Evolutionary conservation across 1,140 invertebrate genomes (phyloP), one percentile per base, ranked within the genome.

Genomic region (Yoshiicerus persimilis): DNA sequence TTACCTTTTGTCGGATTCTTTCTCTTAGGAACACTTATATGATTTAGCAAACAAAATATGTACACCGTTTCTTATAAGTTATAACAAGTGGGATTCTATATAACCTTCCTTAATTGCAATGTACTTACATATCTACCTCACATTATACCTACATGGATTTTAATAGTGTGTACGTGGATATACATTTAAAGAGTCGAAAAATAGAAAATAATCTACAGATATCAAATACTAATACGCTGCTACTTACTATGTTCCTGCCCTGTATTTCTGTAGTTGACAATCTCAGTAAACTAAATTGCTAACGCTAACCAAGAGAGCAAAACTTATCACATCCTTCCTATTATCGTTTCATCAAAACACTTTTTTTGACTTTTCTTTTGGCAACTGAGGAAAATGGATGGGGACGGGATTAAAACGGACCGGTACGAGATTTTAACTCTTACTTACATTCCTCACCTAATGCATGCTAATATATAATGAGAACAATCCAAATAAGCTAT

Each of bases 301-400:
- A 56, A n/a, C n/a, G n/a, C n/a, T n/a, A n/a, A n/a, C n/a, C n/a
- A n/a, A n/a, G n/a, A 56, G 47, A n/a, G n/a, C 47, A 80, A 20
- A n/a, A 38, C 75, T 6, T 70, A 70, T 70, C 25, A 70, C 64
- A 70, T 70, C 66, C 75, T 80, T 13, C 75, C 27, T 30, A 30
- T 38, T 80, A 80, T 80, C 75, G 75, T 80, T 38, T 80, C 32
- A 80, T 80, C 75, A 36, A 32, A 77, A 34, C 64, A n/a, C 23
- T 80, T 80, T 80, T 80, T 80, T n/a, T 20, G 11, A n/a, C 27
- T 80, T 70, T 70, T 70, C 66, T 70, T 70, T 70, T 80, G 75
- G 75, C 75, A 80, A 32, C 75, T 80, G 75, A 80, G 75, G 34
- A 80, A 70, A 80, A 80, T 80, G 75, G 75, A 80, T 80, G 75